Conservation (phyloP, 2,113 vertebrate species). For the Hystrix brachyura region DNA sequence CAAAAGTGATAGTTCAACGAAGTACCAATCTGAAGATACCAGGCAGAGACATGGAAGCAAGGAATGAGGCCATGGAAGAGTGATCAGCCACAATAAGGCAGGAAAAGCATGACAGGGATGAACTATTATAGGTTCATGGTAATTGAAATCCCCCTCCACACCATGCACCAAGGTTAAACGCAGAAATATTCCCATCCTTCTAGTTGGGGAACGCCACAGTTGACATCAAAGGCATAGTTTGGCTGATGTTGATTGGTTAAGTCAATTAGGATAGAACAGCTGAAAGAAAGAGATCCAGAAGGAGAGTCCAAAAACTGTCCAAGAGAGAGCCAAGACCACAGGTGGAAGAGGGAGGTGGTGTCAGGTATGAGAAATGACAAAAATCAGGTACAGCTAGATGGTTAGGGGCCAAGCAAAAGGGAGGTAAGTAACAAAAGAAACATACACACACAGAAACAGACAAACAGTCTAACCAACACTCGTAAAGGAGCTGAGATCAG, state of each 20-base stretch:
- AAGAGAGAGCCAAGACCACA: neutral
- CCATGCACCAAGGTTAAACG: neutral
- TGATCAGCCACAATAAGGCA: neutral
- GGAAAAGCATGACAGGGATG: neutral
- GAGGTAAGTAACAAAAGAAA: neutral
- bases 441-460: no score
- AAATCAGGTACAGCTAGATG: constrained; percentile 20
- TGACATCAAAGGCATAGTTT: neutral
- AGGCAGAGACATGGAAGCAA: neutral
- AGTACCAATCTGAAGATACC: constrained; percentile 29
- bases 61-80: neutral
- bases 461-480: neutral
- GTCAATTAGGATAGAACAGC: neutral
- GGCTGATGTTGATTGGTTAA: neutral
- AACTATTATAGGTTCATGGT: neutral
- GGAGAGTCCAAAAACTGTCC: neutral
- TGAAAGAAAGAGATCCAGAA: constrained; percentile 18
- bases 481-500: neutral
- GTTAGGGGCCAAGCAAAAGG: neutral
- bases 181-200: neutral
- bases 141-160: neutral
- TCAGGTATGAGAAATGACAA: neutral
- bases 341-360: neutral
- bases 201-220: neutral
- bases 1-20: neutral